Evolutionary conservation across 2,797 vertebrate species (phyloP), one percentile per base, ranked within the genome.

Genomic region (Pipistrellus kuhlii): DNA sequence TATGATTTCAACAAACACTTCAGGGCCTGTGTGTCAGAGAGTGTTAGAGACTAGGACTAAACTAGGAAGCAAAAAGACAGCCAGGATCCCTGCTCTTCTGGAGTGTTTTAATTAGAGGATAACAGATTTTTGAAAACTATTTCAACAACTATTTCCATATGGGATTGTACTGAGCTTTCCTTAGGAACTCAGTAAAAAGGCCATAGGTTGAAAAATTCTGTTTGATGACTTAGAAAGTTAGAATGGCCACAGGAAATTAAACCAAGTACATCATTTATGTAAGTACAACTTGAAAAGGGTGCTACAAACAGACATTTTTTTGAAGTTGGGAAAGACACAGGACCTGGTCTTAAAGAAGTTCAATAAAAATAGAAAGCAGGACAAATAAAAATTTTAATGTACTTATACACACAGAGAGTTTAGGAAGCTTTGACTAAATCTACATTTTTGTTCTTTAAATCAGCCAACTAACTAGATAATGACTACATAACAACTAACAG

Each of bases 311-410:
- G 44, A 48, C n/a, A 51, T 18, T 91, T 87, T 85, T 80, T 72
- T 62, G 3, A 38, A 93, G 48, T 86, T 92, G 55, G n/a, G 55
- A 27, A 91, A 91, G 73, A 84, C 8, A 27, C 2, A 38, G 8
- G 9, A 51, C 21, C 17, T 73, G 12, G 23, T 76, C 8, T 88
- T 85, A 85, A 82, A 38, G 10, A 89, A 44, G 41, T 72, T 55
- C 27, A 53, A 59, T 69, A 72, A 84, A 96, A 96, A 72, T 68
- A 30, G 17, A 85, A 90, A 85, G 5, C 27, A 81, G 25, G 18
- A 82, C 53, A 93, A 83, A 68, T 27, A 68, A 21, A 82, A 66
- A 72, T 20, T 11, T 85, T 72, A 86, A 62, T 62, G 14, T 71
- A 20, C 23, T 75, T 86, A 46, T 32, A 51, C 18, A 90, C 44